Evolutionary conservation across 2,888 invertebrate species (phyloP), one percentile per base, ranked within the genome.

Genomic region (Hydraecia micacea): DNA sequence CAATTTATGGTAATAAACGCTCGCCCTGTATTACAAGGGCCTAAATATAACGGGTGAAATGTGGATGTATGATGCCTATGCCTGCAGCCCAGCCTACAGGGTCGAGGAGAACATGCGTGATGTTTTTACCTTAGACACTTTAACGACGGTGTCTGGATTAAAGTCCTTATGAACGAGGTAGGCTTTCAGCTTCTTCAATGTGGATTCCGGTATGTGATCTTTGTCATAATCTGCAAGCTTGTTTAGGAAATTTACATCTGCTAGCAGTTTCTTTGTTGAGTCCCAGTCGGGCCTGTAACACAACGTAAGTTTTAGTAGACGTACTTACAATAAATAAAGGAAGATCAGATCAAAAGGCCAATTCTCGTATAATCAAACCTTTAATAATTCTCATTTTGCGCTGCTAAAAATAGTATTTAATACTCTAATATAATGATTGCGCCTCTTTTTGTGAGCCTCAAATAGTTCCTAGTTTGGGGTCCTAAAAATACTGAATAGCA

Each of bases 131-230:
- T 94, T 96, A 1, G 96, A 96, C 0, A 96, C 99, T 92, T 98
- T 98, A 49, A 98, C 98, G 1, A 99, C 98, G 87, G 97, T 97
- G 87, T 97, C 98, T 0, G 99, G 99, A 21, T 98, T 97, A 91
- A 99, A 99, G 90, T 99, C 98, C 75, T 98, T 98, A 93, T 99
- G 98, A 0, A 98, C 98, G 1, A 99, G 97, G 91, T 99, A 99
- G 1, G 97, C 97, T 93, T 98, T 98, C 15, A 99, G 95, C 93
- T 99, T 99, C 88, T 98, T 98, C 28, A 99, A 93, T 3, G 97
- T 97, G 2, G 97, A 96, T 15, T 99, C 99, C 0, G 98, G 97
- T 80, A 99, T 98, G 88, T 98, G 98, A 90, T 99, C 98, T 93
- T 99, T 99, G 89, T 99, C 98, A 91, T 98, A 99, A 2, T 98